Conservation (phyloP, 2,113 vertebrate species). For the Urocolius indicus region DNA sequence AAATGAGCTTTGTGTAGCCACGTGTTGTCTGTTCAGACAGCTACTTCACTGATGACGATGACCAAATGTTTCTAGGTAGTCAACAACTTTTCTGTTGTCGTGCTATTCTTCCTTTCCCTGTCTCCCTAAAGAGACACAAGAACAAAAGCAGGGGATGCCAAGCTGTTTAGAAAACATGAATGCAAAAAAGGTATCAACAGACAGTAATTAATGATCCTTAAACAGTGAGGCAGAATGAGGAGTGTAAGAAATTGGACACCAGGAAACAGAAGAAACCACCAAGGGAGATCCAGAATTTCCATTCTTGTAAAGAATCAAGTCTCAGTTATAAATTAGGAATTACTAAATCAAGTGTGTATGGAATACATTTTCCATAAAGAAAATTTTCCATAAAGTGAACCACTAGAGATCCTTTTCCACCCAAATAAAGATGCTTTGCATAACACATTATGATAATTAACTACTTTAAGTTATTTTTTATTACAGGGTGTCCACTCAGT, state of each 20-base stretch:
- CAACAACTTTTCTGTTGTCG: not conserved
- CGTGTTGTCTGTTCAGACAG: not conserved
- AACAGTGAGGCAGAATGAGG: not conserved
- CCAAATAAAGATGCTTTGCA: not conserved
- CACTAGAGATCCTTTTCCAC: not conserved
- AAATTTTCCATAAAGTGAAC: no score
- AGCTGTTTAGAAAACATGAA: not conserved
- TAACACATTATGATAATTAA: not conserved
- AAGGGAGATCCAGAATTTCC: not conserved
- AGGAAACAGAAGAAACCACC: not conserved
- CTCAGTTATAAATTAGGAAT: not conserved
- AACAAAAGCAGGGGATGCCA: not conserved
- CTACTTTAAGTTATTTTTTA: not conserved
- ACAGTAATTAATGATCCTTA: not conserved
- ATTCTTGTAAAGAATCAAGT: not conserved
- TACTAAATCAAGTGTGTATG: not conserved
- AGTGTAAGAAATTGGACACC: not conserved
- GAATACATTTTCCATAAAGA: not conserved
- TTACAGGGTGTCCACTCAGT: not conserved
- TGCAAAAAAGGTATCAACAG: not conserved
- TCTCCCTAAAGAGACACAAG: not conserved
- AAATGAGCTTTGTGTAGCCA: not conserved
- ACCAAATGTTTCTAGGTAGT: not conserved
- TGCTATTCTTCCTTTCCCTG: not conserved
- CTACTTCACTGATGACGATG: not conserved